A percentile compares a stretch with the other conserved stretches of the same genome.
Evolutionary conservation across 2,888 invertebrate genomes (phyloP).

Genomic region (Zeuzera pyrina): DNA sequence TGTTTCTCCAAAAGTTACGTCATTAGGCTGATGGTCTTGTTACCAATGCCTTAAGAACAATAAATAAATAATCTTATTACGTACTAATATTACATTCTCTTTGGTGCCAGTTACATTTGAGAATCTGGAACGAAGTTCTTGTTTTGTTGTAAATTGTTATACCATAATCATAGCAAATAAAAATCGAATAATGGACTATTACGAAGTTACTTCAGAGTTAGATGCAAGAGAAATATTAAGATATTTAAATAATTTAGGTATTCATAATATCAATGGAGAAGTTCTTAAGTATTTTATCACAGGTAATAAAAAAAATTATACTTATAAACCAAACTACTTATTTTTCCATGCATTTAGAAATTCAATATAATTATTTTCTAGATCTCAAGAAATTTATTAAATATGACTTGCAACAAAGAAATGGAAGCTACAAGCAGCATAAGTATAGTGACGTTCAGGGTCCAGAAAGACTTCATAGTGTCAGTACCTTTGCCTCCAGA

Average conservation of each 20-base stretch:
- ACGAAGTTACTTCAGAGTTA: conserved; percentile 56
- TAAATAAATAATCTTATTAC: too few relatives aligned
- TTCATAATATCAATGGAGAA: conserved; percentile 80
- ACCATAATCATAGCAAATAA: too few relatives aligned
- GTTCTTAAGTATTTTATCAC: conserved; percentile 85
- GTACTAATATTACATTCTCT: too few relatives aligned
- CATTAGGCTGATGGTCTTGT: too few relatives aligned
- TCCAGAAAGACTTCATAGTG: conserved; percentile 57
- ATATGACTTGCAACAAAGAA: conserved; percentile 66
- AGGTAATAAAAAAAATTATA: conserved; percentile 77
- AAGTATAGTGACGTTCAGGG: conserved; percentile 28
- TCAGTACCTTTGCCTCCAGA: conserved; percentile 61
- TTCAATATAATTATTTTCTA: conserved; percentile 26
- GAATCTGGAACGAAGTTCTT: too few relatives aligned
- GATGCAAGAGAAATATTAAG: conserved; percentile 82
- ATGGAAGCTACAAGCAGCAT: conserved; percentile 28
- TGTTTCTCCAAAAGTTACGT: too few relatives aligned
- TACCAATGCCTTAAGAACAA: too few relatives aligned
- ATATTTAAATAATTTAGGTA: conserved; percentile 83
- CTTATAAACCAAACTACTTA: conserved; percentile 2
- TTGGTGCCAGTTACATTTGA: too few relatives aligned
- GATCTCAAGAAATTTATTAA: conserved; percentile 80
- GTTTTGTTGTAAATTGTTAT: too few relatives aligned
- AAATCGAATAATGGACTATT: conserved; percentile 33
- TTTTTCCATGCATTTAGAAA: background rate